Conservation (phyloP, 2,888 invertebrate species). For the Drosophila algonquin region DNA sequence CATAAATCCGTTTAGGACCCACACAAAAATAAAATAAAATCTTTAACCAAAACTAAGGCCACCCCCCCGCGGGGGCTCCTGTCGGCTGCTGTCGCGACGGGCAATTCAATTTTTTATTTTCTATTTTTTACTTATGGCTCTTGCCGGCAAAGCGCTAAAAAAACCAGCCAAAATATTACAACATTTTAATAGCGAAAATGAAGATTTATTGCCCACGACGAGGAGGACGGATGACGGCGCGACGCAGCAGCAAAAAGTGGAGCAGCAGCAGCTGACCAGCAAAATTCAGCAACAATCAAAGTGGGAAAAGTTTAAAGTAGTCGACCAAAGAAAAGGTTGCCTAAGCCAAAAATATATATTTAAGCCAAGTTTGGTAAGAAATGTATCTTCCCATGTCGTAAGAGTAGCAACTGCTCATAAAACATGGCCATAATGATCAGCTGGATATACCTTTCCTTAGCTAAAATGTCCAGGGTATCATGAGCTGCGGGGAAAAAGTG, state of each 20-base stretch:
- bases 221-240: slow-evolving; percentile 38
- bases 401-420: neutral
- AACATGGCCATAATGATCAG: no score
- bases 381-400: no score
- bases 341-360: neutral
- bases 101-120: slow-evolving; percentile 63
- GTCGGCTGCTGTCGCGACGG: slow-evolving; percentile 11
- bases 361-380: neutral
- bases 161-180: slow-evolving; percentile 67
- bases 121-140: slow-evolving; percentile 59
- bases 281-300: slow-evolving; percentile 10
- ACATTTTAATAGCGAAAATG: slow-evolving; percentile 77
- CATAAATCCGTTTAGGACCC: slow-evolving; percentile 63
- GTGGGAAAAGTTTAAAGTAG: neutral
- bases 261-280: slow-evolving; percentile 16
- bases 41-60: slow-evolving; percentile 25
- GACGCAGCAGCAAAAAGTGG: slow-evolving; percentile 35
- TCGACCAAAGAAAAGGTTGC: neutral
- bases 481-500: slow-evolving; percentile 47
- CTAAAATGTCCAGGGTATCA: slow-evolving; percentile 31
- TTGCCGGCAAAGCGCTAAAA: slow-evolving; percentile 52
- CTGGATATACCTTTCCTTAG: neutral
- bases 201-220: slow-evolving; percentile 73
- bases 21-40: slow-evolving; percentile 28
- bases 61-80: slow-evolving; percentile 2